These are phyloP conservation scores for Tragelaphus imberbis DNA, from an alignment of 2,113 vertebrate genomes.

Conservation along the genomic window DNA sequence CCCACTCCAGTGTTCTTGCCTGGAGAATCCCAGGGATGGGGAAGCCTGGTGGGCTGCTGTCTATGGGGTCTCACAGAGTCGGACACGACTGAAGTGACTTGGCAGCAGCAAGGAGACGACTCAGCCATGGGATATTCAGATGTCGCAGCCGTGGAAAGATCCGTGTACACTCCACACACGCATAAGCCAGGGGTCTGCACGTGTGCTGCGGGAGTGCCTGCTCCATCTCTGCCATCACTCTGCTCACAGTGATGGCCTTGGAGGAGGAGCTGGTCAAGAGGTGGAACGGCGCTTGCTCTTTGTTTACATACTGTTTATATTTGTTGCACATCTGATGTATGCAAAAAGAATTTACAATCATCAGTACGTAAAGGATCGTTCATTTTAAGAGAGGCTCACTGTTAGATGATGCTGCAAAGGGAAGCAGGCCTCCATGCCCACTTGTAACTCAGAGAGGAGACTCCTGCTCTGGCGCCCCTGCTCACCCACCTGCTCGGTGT, in stretches of 20 bases:
- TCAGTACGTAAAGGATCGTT: neutral
- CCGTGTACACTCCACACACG: rapidly evolving
- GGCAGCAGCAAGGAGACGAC: neutral
- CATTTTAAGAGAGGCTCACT: neutral
- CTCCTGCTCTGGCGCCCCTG: neutral
- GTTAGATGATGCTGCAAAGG: neutral
- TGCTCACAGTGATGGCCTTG: rapidly evolving
- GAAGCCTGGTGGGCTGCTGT: too few species aligned
- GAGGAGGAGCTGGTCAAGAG: neutral
- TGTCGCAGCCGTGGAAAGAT: rapidly evolving
- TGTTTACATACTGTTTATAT: neutral
- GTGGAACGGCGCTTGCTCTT: neutral
- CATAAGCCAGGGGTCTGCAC: rapidly evolving
- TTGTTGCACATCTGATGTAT: neutral
- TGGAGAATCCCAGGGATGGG: too few species aligned
- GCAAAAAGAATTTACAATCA: too few species aligned
- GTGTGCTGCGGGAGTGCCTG: rapidly evolving
- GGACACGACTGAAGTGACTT: too few species aligned
- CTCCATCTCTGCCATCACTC: rapidly evolving
- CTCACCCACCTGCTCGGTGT: neutral
- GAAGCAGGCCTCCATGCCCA: neutral
- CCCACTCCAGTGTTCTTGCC: too few species aligned
- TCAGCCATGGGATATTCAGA: rapidly evolving
- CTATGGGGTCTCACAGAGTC: too few species aligned
- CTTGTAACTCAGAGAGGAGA: neutral